phyloP scores from a whole-genome alignment of 2,888 invertebrate genomes.

The Kuschelorhynchus macadamiae region DNA sequence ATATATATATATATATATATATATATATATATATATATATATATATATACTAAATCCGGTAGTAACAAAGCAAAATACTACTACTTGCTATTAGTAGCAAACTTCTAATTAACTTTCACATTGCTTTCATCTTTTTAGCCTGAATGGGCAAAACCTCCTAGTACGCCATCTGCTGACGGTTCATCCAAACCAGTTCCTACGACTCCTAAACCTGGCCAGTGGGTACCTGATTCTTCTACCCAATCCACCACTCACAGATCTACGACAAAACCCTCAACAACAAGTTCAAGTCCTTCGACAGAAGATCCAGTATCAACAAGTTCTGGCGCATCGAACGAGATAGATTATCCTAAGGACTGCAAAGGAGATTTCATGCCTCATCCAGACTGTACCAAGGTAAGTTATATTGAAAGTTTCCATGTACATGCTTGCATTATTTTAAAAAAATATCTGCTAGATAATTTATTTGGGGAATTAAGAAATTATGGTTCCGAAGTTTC shows the following conservation, averaged over 20 bases:
- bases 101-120: no score
- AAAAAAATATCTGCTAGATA: no score
- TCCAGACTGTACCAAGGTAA: conserved; percentile 73
- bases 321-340: conserved; percentile 52
- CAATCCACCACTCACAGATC: conserved; percentile 47
- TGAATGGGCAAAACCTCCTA: conserved; percentile 86
- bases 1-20: no score
- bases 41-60: no score
- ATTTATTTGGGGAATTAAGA: no score
- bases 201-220: conserved; percentile 60
- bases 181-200: conserved; percentile 54
- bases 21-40: no score
- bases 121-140: conserved; percentile 77
- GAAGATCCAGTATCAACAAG: conserved; percentile 46
- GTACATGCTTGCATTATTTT: no score
- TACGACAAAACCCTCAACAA: conserved; percentile 37
- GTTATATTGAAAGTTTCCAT: not conserved
- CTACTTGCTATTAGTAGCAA: no score
- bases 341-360: conserved; percentile 68
- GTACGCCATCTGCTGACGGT: conserved; percentile 72
- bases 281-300: conserved; percentile 45
- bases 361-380: conserved; percentile 73
- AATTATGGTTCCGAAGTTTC: not conserved
- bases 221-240: conserved; percentile 55
- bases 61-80: no score